Base-by-base conservation (phyloP, 2,113 vertebrate genomes). In the Bubo blakistoni region DNA sequence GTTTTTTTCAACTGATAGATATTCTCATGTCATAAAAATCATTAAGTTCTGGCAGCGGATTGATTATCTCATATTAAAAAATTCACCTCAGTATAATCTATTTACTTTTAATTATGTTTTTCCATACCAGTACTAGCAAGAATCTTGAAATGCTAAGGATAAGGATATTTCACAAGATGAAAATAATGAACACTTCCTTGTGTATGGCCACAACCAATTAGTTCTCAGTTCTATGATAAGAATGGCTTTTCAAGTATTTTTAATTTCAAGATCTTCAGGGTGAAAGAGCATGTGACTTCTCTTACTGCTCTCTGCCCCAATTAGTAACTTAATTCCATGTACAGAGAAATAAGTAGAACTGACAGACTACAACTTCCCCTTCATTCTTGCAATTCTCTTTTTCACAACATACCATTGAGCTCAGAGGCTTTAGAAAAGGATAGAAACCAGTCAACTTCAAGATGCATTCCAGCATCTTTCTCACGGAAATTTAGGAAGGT, bases 221-320 rank as follows among this genome's bases (percentile, higher is more conserved):
- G 29, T 93, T 94, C 38, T 63, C 58, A 66, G 40, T 77, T 86
- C 46, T 85, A 30, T 70, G 58, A 91, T 94, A 90, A 79, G 73
- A 72, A 72, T 70, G 55, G 36, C 30, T 95, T 95, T 90, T 90
- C 58, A 95, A 92, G 40, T 83, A 77, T 62, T 90, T 96, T 77
- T 86, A 55, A 92, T 66, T 72, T 94, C 62, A 91, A 82, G 49
- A 85, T 77, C 74, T 86, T 92, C 16, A 63, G 70, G 70, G 57
- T 34, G 91, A 90, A 92, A 85, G 34, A 93, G 27, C 91, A 88
- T 77, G 91, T 97, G 96, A 95, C 74, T 95, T 91, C 52, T 88
- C 81, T 91, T 79, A 79, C 0, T 5, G 44, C 36, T 91, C 49
- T 73, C 49, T 81, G n/a, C 10, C 6, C 83, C 70, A 96, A 85